Evolutionary conservation across 2,797 vertebrate genomes (phyloP).

Genomic region (Manis crassicaudata): DNA sequence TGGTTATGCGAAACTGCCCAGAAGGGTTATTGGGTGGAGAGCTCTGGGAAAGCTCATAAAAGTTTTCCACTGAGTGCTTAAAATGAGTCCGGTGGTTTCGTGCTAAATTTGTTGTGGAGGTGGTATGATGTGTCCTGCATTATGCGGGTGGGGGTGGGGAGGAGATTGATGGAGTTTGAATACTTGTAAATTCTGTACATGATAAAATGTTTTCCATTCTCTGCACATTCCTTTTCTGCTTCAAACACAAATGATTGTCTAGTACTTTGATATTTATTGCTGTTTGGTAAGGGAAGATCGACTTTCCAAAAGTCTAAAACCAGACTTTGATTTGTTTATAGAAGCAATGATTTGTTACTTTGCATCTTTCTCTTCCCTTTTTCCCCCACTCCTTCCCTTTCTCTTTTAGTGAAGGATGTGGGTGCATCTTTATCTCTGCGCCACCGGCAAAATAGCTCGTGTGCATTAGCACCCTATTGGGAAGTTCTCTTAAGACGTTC

Average conservation of each 20-base stretch:
- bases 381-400: not conserved
- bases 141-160: not conserved
- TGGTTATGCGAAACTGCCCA: not conserved
- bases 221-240: not conserved
- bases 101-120: not conserved
- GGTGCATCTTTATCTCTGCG: not conserved
- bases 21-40: not conserved
- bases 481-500: constrained; percentile 8
- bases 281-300: not conserved
- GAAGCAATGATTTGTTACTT: not conserved
- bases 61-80: not conserved
- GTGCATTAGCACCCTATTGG: not conserved
- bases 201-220: not conserved
- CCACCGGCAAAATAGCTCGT: not conserved
- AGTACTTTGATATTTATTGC: not conserved
- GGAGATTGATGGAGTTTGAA: not conserved
- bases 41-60: not conserved
- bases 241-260: not conserved
- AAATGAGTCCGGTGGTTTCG: not conserved
- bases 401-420: not conserved
- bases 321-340: not conserved
- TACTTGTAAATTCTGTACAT: not conserved
- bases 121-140: not conserved
- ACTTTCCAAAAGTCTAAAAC: constrained; percentile 43
- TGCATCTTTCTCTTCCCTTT: not conserved